phyloP scores from a whole-genome alignment of 2,113 vertebrate genomes.

The Melanocharis versteri region DNA sequence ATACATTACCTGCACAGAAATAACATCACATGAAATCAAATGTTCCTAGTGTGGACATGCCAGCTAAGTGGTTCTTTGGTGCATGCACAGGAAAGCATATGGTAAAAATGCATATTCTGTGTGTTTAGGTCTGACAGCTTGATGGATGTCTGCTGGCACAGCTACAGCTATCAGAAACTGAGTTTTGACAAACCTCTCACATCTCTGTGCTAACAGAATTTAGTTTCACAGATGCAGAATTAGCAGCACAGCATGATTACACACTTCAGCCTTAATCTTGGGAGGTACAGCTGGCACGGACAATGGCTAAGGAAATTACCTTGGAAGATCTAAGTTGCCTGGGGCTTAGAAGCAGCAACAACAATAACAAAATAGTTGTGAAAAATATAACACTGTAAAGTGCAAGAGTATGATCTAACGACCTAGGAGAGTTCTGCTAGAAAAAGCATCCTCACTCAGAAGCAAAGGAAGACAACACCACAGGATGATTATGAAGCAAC shows the following conservation, averaged over 20 bases:
- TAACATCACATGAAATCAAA: not conserved
- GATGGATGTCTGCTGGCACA: slow-evolving; percentile 31
- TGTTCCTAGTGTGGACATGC: not conserved
- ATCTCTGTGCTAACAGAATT: not conserved
- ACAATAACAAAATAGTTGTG: not conserved
- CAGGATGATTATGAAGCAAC: not conserved
- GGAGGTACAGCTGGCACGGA: slow-evolving; percentile 9
- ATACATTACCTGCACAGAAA: not conserved
- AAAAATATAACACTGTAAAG: not conserved
- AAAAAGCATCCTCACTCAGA: not conserved
- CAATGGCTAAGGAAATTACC: not conserved
- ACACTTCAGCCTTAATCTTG: slow-evolving; percentile 7
- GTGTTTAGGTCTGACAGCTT: not conserved
- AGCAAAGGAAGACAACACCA: not conserved
- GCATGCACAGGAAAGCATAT: not conserved
- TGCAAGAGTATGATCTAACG: not conserved
- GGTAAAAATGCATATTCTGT: not conserved
- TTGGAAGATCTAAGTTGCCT: not conserved
- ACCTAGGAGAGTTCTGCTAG: not conserved
- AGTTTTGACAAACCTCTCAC: slow-evolving; percentile 32
- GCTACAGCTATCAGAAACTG: not conserved
- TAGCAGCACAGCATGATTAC: slow-evolving; percentile 28
- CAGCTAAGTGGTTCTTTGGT: not conserved
- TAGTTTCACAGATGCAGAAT: slow-evolving; percentile 41
- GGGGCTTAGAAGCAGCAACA: not conserved